Evolutionary conservation across 53 echinoderm and acorn worm genomes (phyloP).

Genomic region (Glandiceps talaboti): DNA sequence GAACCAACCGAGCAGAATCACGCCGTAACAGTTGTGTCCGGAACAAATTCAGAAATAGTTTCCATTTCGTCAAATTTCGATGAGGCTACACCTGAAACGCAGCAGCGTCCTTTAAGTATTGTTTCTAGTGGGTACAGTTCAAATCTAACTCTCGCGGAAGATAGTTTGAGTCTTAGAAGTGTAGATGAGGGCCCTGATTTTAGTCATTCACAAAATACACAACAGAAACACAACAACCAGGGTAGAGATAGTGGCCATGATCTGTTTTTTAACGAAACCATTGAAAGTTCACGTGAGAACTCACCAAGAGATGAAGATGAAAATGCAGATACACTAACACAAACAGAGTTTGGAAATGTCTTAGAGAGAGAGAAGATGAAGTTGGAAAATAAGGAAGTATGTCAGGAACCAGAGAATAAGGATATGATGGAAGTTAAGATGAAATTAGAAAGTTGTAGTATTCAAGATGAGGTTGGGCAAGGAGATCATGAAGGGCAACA

Average conservation of each 20-base stretch:
- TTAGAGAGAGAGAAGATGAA: neutral
- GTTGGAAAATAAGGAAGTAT: neutral
- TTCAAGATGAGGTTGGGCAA: neutral
- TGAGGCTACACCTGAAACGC: no score
- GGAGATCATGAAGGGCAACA: no score
- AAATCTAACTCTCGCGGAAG: neutral
- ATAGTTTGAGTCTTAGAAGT: neutral
- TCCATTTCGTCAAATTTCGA: neutral
- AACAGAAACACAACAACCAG: neutral
- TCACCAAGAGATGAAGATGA: neutral
- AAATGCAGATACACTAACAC: neutral
- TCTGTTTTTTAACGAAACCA: neutral
- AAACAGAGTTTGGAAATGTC: neutral
- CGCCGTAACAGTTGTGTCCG: neutral
- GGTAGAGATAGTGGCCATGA: neutral
- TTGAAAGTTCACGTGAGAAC: neutral
- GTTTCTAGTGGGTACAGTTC: neutral
- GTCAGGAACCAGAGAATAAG: neutral
- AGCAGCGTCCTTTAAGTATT: neutral
- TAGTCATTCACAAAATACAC: neutral
- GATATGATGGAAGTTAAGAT: neutral
- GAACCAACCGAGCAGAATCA: neutral
- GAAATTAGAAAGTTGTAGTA: neutral
- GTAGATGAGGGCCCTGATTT: neutral
- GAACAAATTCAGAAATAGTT: neutral